Percentiles rank a stretch among this genome's conserved stretches.
Evolutionary conservation across 2,797 vertebrate genomes (phyloP).

Genomic region (Muscicapa striata): DNA sequence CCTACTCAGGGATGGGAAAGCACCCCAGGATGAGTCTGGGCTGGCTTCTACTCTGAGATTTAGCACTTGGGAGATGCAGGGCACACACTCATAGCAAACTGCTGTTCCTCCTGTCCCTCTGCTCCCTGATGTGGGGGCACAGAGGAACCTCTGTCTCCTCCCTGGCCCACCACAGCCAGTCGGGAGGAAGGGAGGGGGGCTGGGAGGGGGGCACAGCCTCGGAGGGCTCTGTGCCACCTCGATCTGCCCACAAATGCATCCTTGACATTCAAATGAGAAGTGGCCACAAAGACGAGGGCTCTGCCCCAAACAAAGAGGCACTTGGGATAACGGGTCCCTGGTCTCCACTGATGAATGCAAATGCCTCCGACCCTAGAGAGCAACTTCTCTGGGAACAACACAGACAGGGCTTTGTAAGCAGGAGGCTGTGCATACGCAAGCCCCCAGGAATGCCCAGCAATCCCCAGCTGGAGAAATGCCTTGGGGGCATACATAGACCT

Average conservation of each 20-base stretch:
- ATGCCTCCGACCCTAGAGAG: constrained; percentile 24
- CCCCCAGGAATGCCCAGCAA: constrained; percentile 19
- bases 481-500: neutral
- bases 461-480: constrained; percentile 1
- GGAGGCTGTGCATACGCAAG: neutral
- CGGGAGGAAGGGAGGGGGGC: neutral
- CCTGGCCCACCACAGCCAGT: neutral
- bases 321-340: neutral
- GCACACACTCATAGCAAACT: neutral
- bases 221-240: neutral
- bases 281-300: constrained; percentile 9
- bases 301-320: constrained; percentile 40
- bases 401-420: constrained; percentile 39
- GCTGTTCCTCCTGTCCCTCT: neutral
- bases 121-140: neutral
- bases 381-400: constrained; percentile 18
- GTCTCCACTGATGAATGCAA: constrained; percentile 41
- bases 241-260: neutral
- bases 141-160: constrained; percentile 46
- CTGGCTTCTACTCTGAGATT: neutral
- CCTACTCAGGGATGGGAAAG: neutral
- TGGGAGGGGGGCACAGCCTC: neutral
- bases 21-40: neutral
- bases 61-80: neutral
- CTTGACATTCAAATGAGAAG: constrained; percentile 56